Conservation (phyloP, 2,113 vertebrate species). For the Scomber scombrus region DNA sequence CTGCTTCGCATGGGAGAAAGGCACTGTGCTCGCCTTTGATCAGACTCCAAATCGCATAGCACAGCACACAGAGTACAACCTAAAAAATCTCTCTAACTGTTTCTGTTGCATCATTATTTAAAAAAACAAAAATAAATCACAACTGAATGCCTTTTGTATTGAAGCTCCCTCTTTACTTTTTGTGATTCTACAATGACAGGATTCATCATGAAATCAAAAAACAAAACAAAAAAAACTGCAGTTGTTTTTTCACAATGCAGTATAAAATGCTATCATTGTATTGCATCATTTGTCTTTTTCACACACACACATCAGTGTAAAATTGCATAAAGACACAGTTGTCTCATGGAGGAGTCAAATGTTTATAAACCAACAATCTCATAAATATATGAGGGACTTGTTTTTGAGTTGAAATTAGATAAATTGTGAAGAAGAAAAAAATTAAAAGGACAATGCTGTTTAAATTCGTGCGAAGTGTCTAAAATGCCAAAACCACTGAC, state of each 20-base stretch:
- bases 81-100: slow-evolving; percentile 52
- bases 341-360: background rate
- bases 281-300: background rate
- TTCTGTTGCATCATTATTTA: slow-evolving; percentile 50
- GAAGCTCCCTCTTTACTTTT: background rate
- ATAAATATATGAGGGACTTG: too few species aligned
- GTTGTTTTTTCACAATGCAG: background rate
- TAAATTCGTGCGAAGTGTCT: background rate
- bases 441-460: too few species aligned
- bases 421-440: background rate
- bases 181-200: background rate
- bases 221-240: background rate
- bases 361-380: too few species aligned
- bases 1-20: slow-evolving; percentile 72
- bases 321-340: background rate
- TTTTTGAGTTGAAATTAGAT: too few species aligned
- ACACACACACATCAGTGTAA: background rate
- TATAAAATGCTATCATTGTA: background rate
- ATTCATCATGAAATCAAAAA: background rate
- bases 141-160: background rate
- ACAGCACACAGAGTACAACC: slow-evolving; percentile 67
- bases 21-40: slow-evolving; percentile 75
- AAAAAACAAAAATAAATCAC: background rate
- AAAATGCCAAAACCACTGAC: background rate
- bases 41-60: slow-evolving; percentile 74